These are phyloP conservation scores for Erannis defoliaria DNA, from an alignment of 2,888 invertebrate genomes.

Conservation along the genomic window DNA sequence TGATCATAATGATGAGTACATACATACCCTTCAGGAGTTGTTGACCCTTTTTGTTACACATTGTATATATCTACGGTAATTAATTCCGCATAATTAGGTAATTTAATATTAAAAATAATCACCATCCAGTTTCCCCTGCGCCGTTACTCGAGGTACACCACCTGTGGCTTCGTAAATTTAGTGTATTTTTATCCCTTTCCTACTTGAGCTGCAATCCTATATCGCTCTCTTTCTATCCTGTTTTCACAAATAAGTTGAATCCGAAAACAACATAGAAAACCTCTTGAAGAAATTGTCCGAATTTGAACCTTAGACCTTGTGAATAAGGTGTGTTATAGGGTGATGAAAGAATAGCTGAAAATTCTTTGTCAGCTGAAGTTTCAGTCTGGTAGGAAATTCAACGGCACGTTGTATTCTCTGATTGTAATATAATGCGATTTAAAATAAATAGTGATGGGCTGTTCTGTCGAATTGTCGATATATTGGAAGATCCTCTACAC, in stretches of 20 bases:
- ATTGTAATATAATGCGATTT: constrained; percentile 84
- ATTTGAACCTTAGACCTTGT: constrained; percentile 49
- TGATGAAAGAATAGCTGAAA: constrained; percentile 50
- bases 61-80: background rate
- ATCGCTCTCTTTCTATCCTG: constrained; percentile 70
- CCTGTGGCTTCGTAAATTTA: constrained; percentile 86
- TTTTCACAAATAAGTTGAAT: constrained; percentile 86
- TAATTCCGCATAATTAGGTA: constrained; percentile 4
- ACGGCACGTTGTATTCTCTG: constrained; percentile 75
- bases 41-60: no score
- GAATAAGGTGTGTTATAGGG: constrained; percentile 53
- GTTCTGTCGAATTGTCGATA: constrained; percentile 42
- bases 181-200: constrained; percentile 71
- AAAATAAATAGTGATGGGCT: constrained; percentile 73
- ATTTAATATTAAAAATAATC: constrained; percentile 38
- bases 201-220: constrained; percentile 50
- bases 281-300: constrained; percentile 51
- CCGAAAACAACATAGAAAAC: constrained; percentile 85
- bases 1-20: no score
- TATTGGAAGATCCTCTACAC: background rate
- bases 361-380: constrained; percentile 76
- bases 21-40: no score
- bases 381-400: constrained; percentile 75
- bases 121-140: constrained; percentile 55
- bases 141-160: constrained; percentile 82